Conservation (phyloP, 92 coral and sea anemone genomes). For the Porites divaricata region DNA sequence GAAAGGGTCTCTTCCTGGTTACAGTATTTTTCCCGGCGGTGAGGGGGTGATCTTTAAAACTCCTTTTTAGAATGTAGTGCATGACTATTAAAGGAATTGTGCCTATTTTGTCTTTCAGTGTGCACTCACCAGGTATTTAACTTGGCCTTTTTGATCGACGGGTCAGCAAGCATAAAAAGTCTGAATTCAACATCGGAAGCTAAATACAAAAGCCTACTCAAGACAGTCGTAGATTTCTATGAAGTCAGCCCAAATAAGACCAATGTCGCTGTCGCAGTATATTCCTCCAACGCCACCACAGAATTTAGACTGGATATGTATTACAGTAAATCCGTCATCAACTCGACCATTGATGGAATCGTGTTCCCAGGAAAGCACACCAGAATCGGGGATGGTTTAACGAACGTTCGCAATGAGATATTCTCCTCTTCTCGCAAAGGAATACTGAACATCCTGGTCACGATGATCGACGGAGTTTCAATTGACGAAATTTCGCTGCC, state of each 20-base stretch:
- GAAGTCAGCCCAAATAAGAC: slow-evolving; percentile 1
- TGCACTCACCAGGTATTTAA: slow-evolving; percentile 24
- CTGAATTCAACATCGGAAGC: neutral
- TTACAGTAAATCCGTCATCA: slow-evolving; percentile 18
- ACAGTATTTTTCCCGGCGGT: too few species aligned
- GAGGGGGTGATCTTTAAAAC: neutral
- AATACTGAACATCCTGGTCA: slow-evolving; percentile 2
- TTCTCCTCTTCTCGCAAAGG: slow-evolving; percentile 4
- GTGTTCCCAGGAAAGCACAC: slow-evolving; percentile 11
- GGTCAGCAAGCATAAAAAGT: slow-evolving; percentile 28
- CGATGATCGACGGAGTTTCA: neutral
- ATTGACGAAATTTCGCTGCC: slow-evolving; percentile 8
- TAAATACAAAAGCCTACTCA: slow-evolving; percentile 10
- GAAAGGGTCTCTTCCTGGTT: too few species aligned
- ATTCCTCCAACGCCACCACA: slow-evolving; percentile 5
- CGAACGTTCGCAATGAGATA: neutral
- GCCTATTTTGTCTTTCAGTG: neutral
- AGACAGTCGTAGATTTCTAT: slow-evolving; percentile 12
- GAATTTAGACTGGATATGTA: slow-evolving; percentile 1
- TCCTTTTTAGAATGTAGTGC: neutral
- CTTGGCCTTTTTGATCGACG: slow-evolving; percentile 36
- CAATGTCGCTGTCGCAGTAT: slow-evolving; percentile 14
- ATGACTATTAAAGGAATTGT: neutral
- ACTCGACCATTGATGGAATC: neutral
- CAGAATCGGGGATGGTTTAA: neutral